phyloP scores from a whole-genome alignment of 2,797 vertebrate genomes.

The Perodicticus potto region DNA sequence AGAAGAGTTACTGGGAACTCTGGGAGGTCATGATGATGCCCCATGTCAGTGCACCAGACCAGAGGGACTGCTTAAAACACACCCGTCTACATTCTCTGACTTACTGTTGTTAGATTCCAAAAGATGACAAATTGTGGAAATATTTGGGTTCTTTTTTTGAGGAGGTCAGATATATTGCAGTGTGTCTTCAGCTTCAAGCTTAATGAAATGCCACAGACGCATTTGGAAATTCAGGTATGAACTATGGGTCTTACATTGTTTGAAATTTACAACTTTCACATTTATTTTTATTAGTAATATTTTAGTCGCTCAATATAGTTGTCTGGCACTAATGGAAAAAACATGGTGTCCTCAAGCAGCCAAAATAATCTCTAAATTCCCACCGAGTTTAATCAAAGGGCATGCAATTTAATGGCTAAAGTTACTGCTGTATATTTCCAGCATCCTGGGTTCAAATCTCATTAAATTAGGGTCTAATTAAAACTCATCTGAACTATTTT shows the following conservation, averaged over 20 bases:
- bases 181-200: constrained; percentile 73
- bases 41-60: not conserved
- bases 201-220: constrained; percentile 82
- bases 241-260: constrained; percentile 79
- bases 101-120: constrained; percentile 59
- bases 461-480: constrained; percentile 87
- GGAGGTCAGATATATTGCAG: constrained; percentile 72
- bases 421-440: constrained; percentile 81
- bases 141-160: constrained; percentile 68
- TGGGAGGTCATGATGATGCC: not conserved
- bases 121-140: constrained; percentile 72
- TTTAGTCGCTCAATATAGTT: constrained; percentile 80
- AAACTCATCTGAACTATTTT: constrained; percentile 75
- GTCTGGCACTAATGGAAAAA: constrained; percentile 81
- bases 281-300: constrained; percentile 87
- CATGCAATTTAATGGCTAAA: constrained; percentile 81
- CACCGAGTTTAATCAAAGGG: constrained; percentile 79
- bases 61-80: not conserved
- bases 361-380: constrained; percentile 80
- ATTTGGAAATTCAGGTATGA: constrained; percentile 83
- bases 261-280: constrained; percentile 84
- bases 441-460: constrained; percentile 87
- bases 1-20: not conserved
- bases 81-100: constrained; percentile 1
- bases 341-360: constrained; percentile 77